A percentile compares a stretch with the other conserved stretches of the same genome.
These are phyloP conservation scores for Anabas testudineus DNA, from an alignment of 2,797 vertebrate genomes.

Conservation along the genomic window DNA sequence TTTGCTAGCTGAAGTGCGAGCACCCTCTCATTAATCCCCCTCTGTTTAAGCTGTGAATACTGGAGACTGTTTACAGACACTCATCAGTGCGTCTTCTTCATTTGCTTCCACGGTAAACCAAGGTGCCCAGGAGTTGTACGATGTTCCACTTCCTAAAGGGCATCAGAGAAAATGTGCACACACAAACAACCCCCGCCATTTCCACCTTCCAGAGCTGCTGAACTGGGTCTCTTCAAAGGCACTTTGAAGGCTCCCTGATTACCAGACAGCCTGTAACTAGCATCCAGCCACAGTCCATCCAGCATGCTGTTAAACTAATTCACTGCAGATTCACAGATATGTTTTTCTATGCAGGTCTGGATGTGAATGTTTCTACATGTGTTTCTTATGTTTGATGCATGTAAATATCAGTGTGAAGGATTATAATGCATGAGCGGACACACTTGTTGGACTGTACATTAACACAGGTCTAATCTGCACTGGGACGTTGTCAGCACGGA, in stretches of 20 bases:
- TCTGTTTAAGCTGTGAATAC: constrained; percentile 23
- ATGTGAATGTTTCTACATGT: neutral
- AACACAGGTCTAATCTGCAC: neutral
- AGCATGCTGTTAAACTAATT: constrained; percentile 10
- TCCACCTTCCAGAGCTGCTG: constrained; percentile 59
- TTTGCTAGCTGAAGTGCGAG: constrained; percentile 9
- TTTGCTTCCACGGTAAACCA: constrained; percentile 7
- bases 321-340: neutral
- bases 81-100: constrained; percentile 31
- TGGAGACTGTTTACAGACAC: constrained; percentile 20
- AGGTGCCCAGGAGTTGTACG: constrained; percentile 9
- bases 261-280: constrained; percentile 41
- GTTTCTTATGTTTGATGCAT: neutral
- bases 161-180: constrained; percentile 25
- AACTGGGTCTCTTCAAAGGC: constrained; percentile 54
- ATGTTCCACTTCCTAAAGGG: constrained; percentile 31
- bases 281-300: constrained; percentile 21
- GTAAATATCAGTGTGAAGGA: neutral
- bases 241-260: constrained; percentile 66
- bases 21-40: constrained; percentile 6
- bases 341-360: neutral
- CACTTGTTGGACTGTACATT: neutral
- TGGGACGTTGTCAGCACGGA: neutral
- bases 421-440: neutral
- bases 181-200: constrained; percentile 33